Conservation (phyloP, 2,113 vertebrate genomes). For the Ailuropoda melanoleuca region DNA sequence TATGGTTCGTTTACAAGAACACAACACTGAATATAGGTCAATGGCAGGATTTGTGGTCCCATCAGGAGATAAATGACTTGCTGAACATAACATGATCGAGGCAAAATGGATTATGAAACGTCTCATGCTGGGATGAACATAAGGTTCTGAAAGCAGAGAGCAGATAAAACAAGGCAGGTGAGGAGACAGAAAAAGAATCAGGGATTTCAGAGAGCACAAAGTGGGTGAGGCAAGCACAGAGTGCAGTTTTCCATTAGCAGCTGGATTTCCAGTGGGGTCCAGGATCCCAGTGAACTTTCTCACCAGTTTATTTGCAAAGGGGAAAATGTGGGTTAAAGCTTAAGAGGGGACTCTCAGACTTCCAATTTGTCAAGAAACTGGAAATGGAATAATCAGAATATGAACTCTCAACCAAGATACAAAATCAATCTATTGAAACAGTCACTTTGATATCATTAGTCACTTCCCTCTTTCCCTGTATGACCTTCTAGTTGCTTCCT, state of each 20-base stretch:
- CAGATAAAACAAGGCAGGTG: background rate
- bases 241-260: background rate
- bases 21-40: constrained; percentile 5
- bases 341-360: background rate
- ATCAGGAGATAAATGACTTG: constrained; percentile 50
- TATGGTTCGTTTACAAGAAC: constrained; percentile 34
- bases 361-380: background rate
- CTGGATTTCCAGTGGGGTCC: background rate
- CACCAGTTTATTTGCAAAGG: background rate
- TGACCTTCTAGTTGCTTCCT: background rate
- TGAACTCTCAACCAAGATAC: background rate
- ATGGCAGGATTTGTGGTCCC: background rate
- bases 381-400: background rate
- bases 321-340: background rate
- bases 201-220: background rate
- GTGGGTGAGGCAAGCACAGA: background rate
- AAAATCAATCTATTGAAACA: background rate
- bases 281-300: background rate
- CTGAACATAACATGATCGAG: background rate
- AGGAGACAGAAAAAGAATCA: background rate
- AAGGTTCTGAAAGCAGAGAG: background rate
- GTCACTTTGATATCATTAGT: background rate
- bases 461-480: background rate
- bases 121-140: background rate
- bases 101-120: background rate